Conservation (phyloP, 2,888 invertebrate species). For the Eurytoma californica region DNA sequence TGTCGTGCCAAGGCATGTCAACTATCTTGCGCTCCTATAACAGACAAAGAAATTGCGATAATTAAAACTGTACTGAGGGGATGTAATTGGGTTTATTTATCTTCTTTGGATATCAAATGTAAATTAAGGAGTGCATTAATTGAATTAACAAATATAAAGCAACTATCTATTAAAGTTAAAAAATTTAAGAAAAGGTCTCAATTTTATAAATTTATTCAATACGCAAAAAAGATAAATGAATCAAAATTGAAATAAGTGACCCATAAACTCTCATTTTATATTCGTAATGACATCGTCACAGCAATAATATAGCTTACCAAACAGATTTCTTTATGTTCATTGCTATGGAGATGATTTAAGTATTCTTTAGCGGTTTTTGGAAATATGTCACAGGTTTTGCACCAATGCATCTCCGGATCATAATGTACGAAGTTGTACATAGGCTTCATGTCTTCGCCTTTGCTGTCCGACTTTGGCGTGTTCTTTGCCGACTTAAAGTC, state of each 20-base stretch:
- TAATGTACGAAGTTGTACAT: slow-evolving; percentile 89
- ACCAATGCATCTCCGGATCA: slow-evolving; percentile 94
- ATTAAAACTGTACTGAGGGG: not conserved
- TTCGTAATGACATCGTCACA: not conserved
- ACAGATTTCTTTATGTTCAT: slow-evolving; percentile 82
- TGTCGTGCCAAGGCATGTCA: slow-evolving; percentile 87
- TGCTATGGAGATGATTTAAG: slow-evolving; percentile 87
- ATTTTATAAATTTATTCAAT: not conserved
- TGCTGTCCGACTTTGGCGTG: slow-evolving; percentile 65
- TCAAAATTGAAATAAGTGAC: not conserved
- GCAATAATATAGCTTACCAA: slow-evolving; percentile 66
- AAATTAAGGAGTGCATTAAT: not conserved
- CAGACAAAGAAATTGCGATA: slow-evolving; percentile 39
- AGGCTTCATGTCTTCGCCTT: slow-evolving; percentile 71
- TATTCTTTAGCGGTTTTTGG: slow-evolving; percentile 91
- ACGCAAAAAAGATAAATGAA: slow-evolving; percentile 34
- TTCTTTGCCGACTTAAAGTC: slow-evolving; percentile 59
- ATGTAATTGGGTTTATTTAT: slow-evolving; percentile 1
- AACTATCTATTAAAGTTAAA: not conserved
- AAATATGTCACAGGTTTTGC: slow-evolving; percentile 89
- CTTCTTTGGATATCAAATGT: slow-evolving; percentile 27
- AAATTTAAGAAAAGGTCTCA: not conserved
- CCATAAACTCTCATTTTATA: not conserved
- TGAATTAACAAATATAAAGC: not conserved
- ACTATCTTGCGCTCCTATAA: slow-evolving; percentile 78